Evolutionary conservation across 1,140 invertebrate genomes (phyloP), one percentile per base, ranked within the genome.

Genomic region (Drosophila nebulosa): DNA sequence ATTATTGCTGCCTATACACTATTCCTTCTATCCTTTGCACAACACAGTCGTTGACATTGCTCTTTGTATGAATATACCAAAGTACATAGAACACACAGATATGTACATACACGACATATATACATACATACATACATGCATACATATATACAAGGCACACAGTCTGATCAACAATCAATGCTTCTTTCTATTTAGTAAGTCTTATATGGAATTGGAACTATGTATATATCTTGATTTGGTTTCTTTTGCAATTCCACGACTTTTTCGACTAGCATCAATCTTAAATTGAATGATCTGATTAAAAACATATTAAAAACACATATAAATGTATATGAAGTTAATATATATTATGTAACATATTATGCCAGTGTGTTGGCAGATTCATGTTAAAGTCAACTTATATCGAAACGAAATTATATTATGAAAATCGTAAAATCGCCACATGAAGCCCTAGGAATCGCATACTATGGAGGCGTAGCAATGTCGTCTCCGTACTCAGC

Each of bases 371-470:
- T 32, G 9, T 12, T 32, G 10, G 30, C 10, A 32, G 3, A 10
- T 32, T 9, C 7, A 32, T 9, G 5, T 39, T 2, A 3, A 18
- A 3, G 14, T 12, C 14, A 46, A 46, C 16, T 32, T 10, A 32
- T 12, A 32, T 32, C 10, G 9, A 32, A 21, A 21, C 39, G 9
- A 46, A 46, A 46, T 46, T 9, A 46, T 18, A 21, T 73, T 77
- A 72, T 75, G 71, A 72, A 86, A 86, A 88, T 88, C 39, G 74
- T 78, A 78, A 83, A 85, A 67, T 78, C 81, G 74, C 67, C 70
- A 71, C 83, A 84, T 86, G 81, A 88, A 86, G 81, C 78, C 81
- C 74, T 88, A 86, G 75, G 78, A 88, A 83, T 88, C 74, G 75
- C 78, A 67, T 72, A 81, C 80, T 67, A 86, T 73, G 52, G 22